Evolutionary conservation across 2,888 invertebrate species (phyloP), one percentile per base, ranked within the genome.

Genomic region (Scrobipalpa atriplicella): DNA sequence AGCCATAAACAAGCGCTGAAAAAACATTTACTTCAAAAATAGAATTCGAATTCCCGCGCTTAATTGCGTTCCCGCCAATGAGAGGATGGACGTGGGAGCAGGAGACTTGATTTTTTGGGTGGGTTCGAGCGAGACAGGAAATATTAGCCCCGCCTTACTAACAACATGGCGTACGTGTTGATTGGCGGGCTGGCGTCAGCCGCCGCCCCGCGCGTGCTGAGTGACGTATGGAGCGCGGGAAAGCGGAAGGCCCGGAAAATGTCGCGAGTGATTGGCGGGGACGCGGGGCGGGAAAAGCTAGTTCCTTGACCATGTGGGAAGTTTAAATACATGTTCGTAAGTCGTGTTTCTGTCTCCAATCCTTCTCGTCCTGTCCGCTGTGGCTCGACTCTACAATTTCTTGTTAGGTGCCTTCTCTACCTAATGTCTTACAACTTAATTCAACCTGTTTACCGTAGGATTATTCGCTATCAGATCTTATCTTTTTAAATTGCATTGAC

Each of bases 151-250:
- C 94, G 94, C 94, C 94, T 91, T 83, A 80, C 87, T 90, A 91
- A 93, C 94, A 95, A 94, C 93, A 95, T 95, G 94, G 94, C 94
- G 94, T 90, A 81, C 80, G 76, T 84, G 87, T 86, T 91, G 94
- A 94, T 94, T 95, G 94, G 94, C 90, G 92, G 92, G 85, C 82
- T 78, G 76, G 78, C 72, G 78, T 73, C 78, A 79, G 83, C 78
- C 74, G 80, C 89, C 88, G 83, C 85, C 87, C 84, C 74, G 74
- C 75, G 72, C 68, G 73, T 62, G 70, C 65, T 67, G 72, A 69
- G 76, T 81, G 82, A 81, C 81, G 84, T 81, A 82, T 81, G 76
- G 74, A 75, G 78, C 81, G 82, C 83, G 84, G 89, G 85, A 90
- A 90, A 90, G 75, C 80, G 75, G 82, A 78, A 78, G 79, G 78